These are phyloP conservation scores for Brachypteracias leptosomus DNA, from an alignment of 2,113 vertebrate species.

Conservation along the genomic window DNA sequence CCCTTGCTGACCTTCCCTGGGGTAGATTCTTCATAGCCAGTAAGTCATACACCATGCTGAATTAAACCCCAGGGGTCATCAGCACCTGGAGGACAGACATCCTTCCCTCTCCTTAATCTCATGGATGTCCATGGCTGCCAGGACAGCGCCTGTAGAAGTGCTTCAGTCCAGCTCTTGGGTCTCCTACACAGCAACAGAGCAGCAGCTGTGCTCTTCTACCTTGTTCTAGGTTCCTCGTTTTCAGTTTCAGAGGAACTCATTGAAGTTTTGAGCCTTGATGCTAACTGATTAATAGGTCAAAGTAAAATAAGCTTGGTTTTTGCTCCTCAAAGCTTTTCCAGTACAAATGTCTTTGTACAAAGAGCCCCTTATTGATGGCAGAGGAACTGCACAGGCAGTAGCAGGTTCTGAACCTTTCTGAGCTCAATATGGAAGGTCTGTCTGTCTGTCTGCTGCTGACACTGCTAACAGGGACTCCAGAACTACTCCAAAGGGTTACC, in stretches of 20 bases:
- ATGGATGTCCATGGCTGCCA: neutral
- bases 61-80: neutral
- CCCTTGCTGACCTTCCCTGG: neutral
- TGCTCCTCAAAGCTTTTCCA: neutral
- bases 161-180: neutral
- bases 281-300: neutral
- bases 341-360: neutral
- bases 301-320: neutral
- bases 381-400: neutral
- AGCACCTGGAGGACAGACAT: neutral
- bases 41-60: neutral
- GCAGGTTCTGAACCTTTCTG: neutral
- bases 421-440: fast-evolving
- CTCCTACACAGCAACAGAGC: neutral
- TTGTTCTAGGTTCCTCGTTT: neutral
- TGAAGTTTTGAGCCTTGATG: neutral
- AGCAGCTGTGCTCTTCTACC: neutral
- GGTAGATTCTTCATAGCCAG: neutral
- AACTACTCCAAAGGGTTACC: neutral
- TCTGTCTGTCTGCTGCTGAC: neutral
- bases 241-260: neutral
- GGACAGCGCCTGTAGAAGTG: neutral
- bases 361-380: neutral
- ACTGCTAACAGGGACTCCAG: neutral
- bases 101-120: neutral